These are phyloP conservation scores for Festucalex cinctus DNA, from an alignment of 2,113 vertebrate genomes.

Conservation along the genomic window DNA sequence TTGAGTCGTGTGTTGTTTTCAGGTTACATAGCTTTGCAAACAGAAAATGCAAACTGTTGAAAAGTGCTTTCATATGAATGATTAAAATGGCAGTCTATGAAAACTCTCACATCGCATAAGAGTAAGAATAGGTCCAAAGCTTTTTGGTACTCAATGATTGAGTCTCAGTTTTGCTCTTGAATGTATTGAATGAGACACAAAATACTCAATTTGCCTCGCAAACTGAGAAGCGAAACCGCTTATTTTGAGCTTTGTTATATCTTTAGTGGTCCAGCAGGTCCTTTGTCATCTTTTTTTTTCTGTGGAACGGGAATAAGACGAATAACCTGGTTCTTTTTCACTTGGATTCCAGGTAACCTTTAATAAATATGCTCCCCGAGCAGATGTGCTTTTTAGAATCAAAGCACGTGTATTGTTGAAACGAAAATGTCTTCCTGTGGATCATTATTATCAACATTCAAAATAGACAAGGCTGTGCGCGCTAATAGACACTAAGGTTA, in stretches of 20 bases:
- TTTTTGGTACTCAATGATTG: too few species aligned
- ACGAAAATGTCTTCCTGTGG: slow-evolving; percentile 54
- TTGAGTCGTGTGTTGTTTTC: too few species aligned
- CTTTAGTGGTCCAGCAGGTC: not conserved
- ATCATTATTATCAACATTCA: slow-evolving; percentile 68
- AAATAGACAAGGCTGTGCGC: slow-evolving; percentile 56
- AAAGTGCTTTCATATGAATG: too few species aligned
- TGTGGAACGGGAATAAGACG: not conserved
- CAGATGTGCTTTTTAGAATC: slow-evolving; percentile 56
- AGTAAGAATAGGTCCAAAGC: too few species aligned
- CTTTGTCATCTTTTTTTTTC: not conserved
- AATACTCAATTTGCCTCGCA: too few species aligned
- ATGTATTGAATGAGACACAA: too few species aligned
- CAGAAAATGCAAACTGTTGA: too few species aligned
- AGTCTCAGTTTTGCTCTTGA: too few species aligned
- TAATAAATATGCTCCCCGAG: slow-evolving; percentile 51
- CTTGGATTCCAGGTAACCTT: slow-evolving; percentile 55
- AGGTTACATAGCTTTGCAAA: too few species aligned
- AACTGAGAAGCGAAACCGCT: too few species aligned
- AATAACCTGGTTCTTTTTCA: slow-evolving; percentile 38
- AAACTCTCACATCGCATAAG: too few species aligned
- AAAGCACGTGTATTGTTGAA: slow-evolving; percentile 50
- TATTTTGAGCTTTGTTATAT: not conserved
- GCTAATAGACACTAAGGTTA: slow-evolving; percentile 63
- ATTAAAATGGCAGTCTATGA: too few species aligned